A percentile compares a stretch with the other conserved stretches of the same genome.
phyloP scores from a whole-genome alignment of 2,888 invertebrate species.

The Allacma fusca region DNA sequence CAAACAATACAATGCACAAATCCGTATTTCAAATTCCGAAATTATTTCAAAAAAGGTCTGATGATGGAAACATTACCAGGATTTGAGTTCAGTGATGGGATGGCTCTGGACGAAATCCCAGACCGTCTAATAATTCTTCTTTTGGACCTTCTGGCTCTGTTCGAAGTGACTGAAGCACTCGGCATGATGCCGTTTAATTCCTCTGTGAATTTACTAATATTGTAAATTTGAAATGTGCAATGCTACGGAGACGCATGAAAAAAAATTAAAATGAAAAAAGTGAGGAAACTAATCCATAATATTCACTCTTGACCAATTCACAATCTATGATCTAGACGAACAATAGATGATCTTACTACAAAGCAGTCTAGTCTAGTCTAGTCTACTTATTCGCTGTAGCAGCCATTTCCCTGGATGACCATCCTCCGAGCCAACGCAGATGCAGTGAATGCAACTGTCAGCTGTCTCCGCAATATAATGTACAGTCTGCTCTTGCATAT shows the following conservation, averaged over 20 bases:
- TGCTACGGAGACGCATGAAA: background rate
- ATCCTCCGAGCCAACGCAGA: slow-evolving; percentile 44
- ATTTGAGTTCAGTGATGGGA: slow-evolving; percentile 50
- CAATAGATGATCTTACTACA: slow-evolving; percentile 18
- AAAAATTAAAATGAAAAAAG: background rate
- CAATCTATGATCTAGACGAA: slow-evolving; percentile 20
- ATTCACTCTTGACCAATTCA: slow-evolving; percentile 8
- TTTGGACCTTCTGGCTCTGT: slow-evolving; percentile 88
- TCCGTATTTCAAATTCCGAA: no score
- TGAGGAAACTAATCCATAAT: slow-evolving; percentile 12
- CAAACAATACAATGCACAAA: no score
- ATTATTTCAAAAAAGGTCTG: no score
- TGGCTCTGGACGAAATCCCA: slow-evolving; percentile 48
- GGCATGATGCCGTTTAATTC: slow-evolving; percentile 73
- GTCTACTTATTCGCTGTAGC: slow-evolving; percentile 65
- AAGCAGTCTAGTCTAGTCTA: slow-evolving; percentile 19
- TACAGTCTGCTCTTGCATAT: no score
- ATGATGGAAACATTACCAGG: no score
- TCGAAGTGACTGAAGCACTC: slow-evolving; percentile 93
- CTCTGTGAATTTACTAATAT: background rate
- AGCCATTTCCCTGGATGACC: slow-evolving; percentile 74
- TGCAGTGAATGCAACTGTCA: slow-evolving; percentile 49
- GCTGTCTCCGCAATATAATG: slow-evolving; percentile 36
- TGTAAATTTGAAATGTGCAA: background rate
- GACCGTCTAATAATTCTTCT: slow-evolving; percentile 90